These are phyloP conservation scores for Ictalurus punctatus DNA, from an alignment of 2,113 vertebrate species.

Conservation along the genomic window DNA sequence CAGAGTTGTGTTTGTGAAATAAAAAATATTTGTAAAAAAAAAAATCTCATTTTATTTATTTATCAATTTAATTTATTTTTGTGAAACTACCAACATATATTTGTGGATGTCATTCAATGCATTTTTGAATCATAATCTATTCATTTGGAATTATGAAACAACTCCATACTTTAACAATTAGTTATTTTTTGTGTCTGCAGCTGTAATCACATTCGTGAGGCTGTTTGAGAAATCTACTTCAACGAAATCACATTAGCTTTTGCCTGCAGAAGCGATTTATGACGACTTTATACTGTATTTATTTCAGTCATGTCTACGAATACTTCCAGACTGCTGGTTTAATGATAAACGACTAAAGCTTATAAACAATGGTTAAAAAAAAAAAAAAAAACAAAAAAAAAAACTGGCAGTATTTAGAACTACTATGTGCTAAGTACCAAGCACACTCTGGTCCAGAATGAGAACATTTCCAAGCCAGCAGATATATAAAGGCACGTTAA, in stretches of 20 bases:
- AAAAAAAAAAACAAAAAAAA: background rate
- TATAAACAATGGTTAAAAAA: background rate
- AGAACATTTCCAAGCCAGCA: background rate
- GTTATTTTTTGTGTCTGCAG: background rate
- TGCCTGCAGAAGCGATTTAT: background rate
- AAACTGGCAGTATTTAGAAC: background rate
- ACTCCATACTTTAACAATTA: background rate
- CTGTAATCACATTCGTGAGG: background rate
- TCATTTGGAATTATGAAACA: too few species aligned
- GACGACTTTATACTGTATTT: background rate
- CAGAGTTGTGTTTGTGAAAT: too few species aligned
- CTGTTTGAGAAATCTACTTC: background rate
- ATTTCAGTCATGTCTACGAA: background rate
- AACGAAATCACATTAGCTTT: background rate
- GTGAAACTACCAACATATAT: too few species aligned
- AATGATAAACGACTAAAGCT: background rate
- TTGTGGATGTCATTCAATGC: too few species aligned
- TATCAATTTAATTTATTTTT: too few species aligned
- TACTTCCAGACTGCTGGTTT: background rate
- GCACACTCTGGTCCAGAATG: background rate
- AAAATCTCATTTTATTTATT: too few species aligned
- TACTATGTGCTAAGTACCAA: too few species aligned
- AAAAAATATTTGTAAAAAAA: too few species aligned
- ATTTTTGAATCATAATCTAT: too few species aligned
- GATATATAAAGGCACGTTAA: background rate